Percentiles rank a stretch among this genome's conserved stretches.
phyloP scores from a whole-genome alignment of 2,888 invertebrate species.

The Cryptops parisi region DNA sequence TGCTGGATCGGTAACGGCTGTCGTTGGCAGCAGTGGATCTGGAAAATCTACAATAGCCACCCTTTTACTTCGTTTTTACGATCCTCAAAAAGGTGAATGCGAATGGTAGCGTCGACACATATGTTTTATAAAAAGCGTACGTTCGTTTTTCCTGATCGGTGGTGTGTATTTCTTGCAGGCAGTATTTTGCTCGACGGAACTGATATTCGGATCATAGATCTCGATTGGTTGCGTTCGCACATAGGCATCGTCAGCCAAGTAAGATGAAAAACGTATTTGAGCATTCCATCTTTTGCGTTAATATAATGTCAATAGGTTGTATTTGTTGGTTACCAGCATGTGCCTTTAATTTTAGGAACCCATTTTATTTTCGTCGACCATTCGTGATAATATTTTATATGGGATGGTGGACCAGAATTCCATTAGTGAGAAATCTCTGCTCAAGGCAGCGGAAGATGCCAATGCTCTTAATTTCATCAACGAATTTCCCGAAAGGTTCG shows the following conservation, averaged over 20 bases:
- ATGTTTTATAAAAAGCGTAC: too few species aligned
- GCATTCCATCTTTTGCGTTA: background rate
- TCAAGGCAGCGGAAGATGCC: constrained; percentile 58
- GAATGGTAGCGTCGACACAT: too few species aligned
- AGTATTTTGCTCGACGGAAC: constrained; percentile 48
- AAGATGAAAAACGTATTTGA: constrained; percentile 3
- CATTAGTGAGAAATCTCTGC: constrained; percentile 40
- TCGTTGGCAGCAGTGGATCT: constrained; percentile 84
- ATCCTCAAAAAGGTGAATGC: constrained; percentile 43
- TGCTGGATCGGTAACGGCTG: constrained; percentile 58
- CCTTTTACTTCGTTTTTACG: constrained; percentile 70
- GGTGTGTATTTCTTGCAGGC: constrained; percentile 9
- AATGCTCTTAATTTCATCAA: constrained; percentile 68
- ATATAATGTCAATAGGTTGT: background rate
- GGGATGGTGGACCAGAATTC: constrained; percentile 45
- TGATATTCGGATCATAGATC: constrained; percentile 59
- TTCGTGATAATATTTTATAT: constrained; percentile 81
- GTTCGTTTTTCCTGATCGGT: too few species aligned
- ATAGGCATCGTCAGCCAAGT: constrained; percentile 83
- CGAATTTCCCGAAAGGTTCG: constrained; percentile 49
- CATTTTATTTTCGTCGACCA: constrained; percentile 73
- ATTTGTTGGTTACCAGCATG: background rate
- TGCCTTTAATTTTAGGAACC: constrained; percentile 51
- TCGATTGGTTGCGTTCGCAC: constrained; percentile 66
- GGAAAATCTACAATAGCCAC: constrained; percentile 87